Evolutionary conservation across 2,113 vertebrate genomes (phyloP).

Genomic region (Geococcyx californianus): DNA sequence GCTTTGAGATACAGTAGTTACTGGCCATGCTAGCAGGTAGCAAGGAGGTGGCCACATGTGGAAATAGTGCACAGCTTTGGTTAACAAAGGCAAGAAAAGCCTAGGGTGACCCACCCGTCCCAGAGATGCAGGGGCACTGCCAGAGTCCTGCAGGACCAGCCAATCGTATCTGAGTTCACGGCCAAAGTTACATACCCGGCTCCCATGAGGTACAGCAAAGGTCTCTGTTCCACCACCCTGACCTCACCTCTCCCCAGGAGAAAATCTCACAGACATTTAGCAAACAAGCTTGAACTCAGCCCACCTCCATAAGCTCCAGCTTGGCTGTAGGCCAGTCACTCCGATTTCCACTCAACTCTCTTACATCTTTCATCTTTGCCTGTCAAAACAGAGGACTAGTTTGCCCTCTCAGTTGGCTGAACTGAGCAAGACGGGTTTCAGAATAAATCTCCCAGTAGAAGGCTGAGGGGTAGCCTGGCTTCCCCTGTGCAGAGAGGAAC

Average conservation of each 20-base stretch:
- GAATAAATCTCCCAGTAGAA: neutral
- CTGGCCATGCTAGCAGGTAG: neutral
- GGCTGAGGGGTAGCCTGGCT: neutral
- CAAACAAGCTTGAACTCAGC: neutral
- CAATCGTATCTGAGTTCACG: neutral
- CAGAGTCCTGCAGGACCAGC: neutral
- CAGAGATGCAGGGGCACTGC: fast-evolving
- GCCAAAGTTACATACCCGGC: neutral
- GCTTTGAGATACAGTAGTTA: neutral
- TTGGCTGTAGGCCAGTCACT: neutral
- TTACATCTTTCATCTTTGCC: neutral
- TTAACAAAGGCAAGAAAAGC: neutral
- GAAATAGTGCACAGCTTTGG: neutral
- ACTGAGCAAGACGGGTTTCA: neutral
- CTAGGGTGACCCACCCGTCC: neutral
- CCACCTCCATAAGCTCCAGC: neutral
- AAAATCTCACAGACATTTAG: neutral
- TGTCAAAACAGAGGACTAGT: neutral
- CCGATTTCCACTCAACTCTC: neutral
- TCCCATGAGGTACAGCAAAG: neutral
- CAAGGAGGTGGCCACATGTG: neutral
- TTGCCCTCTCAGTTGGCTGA: neutral
- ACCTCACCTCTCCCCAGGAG: neutral
- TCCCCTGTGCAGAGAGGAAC: neutral
- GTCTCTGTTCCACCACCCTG: neutral